Evolutionary conservation across 92 coral and sea anemone genomes (phyloP), one percentile per base, ranked within the genome.

Genomic region (Umimayanthus kanabou): DNA sequence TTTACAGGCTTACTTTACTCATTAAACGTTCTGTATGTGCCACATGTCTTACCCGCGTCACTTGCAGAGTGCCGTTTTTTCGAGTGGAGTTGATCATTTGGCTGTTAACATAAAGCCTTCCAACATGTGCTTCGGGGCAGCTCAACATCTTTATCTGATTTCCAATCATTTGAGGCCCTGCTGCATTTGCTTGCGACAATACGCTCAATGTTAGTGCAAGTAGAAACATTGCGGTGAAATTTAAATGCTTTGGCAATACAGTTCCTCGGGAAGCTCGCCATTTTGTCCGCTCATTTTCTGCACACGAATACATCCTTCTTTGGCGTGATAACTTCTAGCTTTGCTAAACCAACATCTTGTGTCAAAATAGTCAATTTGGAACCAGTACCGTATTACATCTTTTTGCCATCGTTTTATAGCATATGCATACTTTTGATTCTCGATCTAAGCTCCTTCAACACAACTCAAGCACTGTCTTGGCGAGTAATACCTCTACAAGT

Each of bases 91-190:
- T 70, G 53, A 70, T 18, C 15, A 83, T 5, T 55, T 43, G 3
- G 25, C 42, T 72, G 26, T 70, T 70, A 25, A 83, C 67, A 53
- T 83, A 83, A 30, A 83, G 87, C 15, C 6, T 83, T 70, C 87
- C 87, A 16, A 71, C 67, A 47, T 83, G 8, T 26, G 87, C 87
- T 43, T 69, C 65, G 65, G 78, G 78, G 26, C 65, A 70, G 13
- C 87, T 30, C 64, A 22, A 18, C 22, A 47, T 45, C 57, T 82
- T 82, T 69, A 82, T 43, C 67, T 69, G 87, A 15, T 69, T 71
- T 43, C 87, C 87, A 26, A 69, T 83, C 15, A 43, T 28, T 18
- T 18, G 65, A 28, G 23, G 18, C 13, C 16, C 74, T 20, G 43
- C 87, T 25, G 65, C 65, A 18, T 6, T 16, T 45, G 67, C 57